Evolutionary conservation across 2,888 invertebrate species (phyloP).

Genomic region (Adelphocoris suturalis): DNA sequence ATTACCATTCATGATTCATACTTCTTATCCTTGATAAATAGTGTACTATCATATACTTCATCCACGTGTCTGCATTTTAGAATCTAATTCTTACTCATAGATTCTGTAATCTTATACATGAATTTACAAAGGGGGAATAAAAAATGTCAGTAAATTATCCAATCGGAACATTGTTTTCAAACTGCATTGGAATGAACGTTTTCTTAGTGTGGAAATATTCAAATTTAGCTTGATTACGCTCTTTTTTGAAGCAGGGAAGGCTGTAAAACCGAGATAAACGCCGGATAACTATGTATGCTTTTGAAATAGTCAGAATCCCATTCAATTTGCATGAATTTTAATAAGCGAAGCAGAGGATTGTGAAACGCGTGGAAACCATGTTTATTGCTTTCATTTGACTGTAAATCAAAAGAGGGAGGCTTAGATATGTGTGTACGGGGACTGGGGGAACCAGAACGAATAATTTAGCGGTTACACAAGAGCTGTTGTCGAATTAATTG

Average conservation of each 20-base stretch:
- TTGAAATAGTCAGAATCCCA: not conserved
- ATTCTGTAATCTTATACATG: no score
- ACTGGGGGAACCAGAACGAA: not conserved
- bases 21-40: no score
- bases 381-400: constrained; percentile 28
- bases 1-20: no score
- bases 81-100: no score
- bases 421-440: not conserved
- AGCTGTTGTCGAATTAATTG: not conserved
- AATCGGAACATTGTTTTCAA: not conserved
- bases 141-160: not conserved
- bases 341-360: not conserved
- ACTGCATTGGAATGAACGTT: not conserved
- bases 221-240: not conserved
- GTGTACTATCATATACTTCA: no score
- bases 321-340: constrained; percentile 58
- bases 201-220: constrained; percentile 4
- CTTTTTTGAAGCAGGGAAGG: not conserved
- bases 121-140: no score
- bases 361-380: not conserved
- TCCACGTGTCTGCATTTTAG: no score
- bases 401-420: not conserved
- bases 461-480: not conserved
- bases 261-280: constrained; percentile 46
- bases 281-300: constrained; percentile 46